phyloP scores from a whole-genome alignment of 2,797 vertebrate genomes.

The Sphaeramia orbicularis region DNA sequence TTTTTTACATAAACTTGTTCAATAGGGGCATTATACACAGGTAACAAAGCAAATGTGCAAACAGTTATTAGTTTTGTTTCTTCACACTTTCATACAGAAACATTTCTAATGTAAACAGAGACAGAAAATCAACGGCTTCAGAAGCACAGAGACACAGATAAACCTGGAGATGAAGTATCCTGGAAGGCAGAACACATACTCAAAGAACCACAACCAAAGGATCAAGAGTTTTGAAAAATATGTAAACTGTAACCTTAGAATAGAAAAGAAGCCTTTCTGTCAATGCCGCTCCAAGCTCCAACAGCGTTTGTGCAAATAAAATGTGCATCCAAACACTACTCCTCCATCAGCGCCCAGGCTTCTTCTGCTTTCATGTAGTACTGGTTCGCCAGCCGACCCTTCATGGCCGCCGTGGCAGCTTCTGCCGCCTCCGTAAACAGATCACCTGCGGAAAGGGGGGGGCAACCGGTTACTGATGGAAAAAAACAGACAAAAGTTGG shows the following conservation, averaged over 20 bases:
- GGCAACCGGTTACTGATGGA: no score
- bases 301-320: background rate
- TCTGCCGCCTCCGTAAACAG: constrained; percentile 96
- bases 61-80: background rate
- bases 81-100: background rate
- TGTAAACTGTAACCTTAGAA: constrained; percentile 68
- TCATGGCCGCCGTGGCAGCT: constrained; percentile 95
- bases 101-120: constrained; percentile 13
- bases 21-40: background rate
- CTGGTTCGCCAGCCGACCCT: constrained; percentile 93
- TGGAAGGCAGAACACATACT: constrained; percentile 1
- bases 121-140: background rate
- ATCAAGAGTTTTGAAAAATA: constrained; percentile 48
- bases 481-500: no score
- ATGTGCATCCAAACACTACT: constrained; percentile 70
- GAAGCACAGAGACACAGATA: constrained; percentile 6
- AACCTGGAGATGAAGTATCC: background rate
- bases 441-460: constrained; percentile 84
- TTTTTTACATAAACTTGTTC: constrained; percentile 15
- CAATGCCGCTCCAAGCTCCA: constrained; percentile 3
- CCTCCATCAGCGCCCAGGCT: constrained; percentile 94
- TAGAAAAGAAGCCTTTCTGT: constrained; percentile 7
- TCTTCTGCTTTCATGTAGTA: constrained; percentile 98
- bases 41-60: constrained; percentile 9
- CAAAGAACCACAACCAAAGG: constrained; percentile 42